Base-by-base conservation (phyloP, 1,140 invertebrate genomes). In the Papilio dardanus region DNA sequence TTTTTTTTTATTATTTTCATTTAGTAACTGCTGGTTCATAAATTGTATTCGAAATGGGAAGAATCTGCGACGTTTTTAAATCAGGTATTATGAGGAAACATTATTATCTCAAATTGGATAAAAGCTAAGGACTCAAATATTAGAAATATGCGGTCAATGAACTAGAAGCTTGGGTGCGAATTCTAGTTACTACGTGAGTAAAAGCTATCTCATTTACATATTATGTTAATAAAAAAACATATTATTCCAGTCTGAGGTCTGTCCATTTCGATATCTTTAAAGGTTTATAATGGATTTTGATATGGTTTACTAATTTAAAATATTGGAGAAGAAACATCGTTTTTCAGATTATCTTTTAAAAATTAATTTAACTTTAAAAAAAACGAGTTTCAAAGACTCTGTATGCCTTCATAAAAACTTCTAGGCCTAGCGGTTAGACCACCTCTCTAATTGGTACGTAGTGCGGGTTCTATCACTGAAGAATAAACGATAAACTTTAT, bases 151-250 rank as follows among this genome's bases (percentile, higher is more conserved):
- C 5, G 46, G 50, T 54, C 21, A 54, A 54, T 54, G 50, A 54
- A 54, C 50, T 54, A 24, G 19, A 54, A 21, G 50, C 50, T 54
- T 28, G 16, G 50, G 21, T 21, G 50, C 50, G 50, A 54, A 54
- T 54, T 3, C 24, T 54, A 24, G 50, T 54, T 54, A 54, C 50
- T 24, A 54, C 24, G 50, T 24, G 19, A 12, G 50, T 54, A 54
- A 54, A 54, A 54, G 50, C 50, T 54, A 19, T 19, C 50, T 8
- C 50, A 54, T 54, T 54, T 54, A 54, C 50, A 54, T 54, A 54
- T 24, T 54, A 54, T 54, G 21, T 24, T 54, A 54, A 54, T 54
- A 21, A 54, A 54, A 54, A 21, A 54, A 21, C 2, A 19, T 0
- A 46, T 46, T 50, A 14, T 54, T 28, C 50, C 21, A 46, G 42